These are phyloP conservation scores for Trachurus trachurus DNA, from an alignment of 2,797 vertebrate species.

Conservation along the genomic window DNA sequence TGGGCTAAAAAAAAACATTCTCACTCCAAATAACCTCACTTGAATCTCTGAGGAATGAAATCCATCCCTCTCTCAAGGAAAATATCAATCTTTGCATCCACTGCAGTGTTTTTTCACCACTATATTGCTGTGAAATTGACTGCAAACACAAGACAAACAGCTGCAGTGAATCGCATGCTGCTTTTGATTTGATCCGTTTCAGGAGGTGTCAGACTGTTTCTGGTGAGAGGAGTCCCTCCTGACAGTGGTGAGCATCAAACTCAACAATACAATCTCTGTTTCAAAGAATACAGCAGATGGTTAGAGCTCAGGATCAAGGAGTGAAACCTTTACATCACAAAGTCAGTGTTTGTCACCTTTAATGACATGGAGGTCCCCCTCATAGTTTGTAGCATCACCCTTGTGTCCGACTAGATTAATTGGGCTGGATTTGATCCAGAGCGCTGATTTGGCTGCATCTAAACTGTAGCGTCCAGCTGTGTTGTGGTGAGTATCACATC, in stretches of 20 bases:
- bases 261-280: slow-evolving; percentile 25
- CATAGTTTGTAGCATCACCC: neutral
- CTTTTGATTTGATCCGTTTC: slow-evolving; percentile 58
- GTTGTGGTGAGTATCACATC: neutral
- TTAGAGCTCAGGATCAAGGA: slow-evolving; percentile 14
- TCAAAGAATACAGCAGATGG: slow-evolving; percentile 30
- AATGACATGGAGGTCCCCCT: neutral
- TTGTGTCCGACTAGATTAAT: neutral
- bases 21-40: slow-evolving; percentile 29
- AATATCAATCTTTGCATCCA: slow-evolving; percentile 30
- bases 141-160: slow-evolving; percentile 51
- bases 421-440: neutral
- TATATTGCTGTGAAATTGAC: slow-evolving; percentile 57
- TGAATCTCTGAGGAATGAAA: slow-evolving; percentile 11
- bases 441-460: neutral
- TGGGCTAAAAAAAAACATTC: slow-evolving; percentile 25
- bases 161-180: slow-evolving; percentile 24
- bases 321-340: slow-evolving; percentile 12
- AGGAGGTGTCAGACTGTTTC: slow-evolving; percentile 52
- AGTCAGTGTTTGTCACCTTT: neutral
- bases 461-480: neutral
- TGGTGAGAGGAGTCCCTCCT: slow-evolving; percentile 16
- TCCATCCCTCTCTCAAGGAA: slow-evolving; percentile 5
- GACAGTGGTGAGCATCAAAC: slow-evolving; percentile 3
- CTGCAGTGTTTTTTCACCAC: slow-evolving; percentile 42